Evolutionary conservation across 2,113 vertebrate genomes (phyloP).

Genomic region (Redunca redunca): DNA sequence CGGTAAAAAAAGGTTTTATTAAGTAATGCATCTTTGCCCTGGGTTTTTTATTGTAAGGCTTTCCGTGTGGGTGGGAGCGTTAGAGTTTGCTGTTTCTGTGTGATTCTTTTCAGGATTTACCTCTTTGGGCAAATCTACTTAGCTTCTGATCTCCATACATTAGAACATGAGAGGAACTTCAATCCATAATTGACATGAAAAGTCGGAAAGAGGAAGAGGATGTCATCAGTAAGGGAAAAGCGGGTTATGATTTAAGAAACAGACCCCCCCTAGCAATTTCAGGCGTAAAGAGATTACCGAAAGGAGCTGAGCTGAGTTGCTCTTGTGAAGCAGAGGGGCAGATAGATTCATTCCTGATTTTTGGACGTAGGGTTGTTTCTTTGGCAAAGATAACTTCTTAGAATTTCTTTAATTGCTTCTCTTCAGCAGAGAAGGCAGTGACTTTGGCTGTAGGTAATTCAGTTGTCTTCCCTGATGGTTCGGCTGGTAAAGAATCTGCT

Average conservation of each 20-base stretch:
- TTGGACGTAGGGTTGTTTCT: not conserved
- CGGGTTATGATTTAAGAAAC: not conserved
- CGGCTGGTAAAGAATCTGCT: not conserved
- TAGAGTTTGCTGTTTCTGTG: not conserved
- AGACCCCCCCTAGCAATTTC: not conserved
- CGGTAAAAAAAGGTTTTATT: conserved; percentile 21
- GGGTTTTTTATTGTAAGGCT: not conserved
- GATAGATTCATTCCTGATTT: not conserved
- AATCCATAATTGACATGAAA: not conserved
- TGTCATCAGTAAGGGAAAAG: not conserved
- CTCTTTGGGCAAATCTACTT: not conserved
- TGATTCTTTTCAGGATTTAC: not conserved
- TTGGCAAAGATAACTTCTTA: not conserved
- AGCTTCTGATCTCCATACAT: not conserved
- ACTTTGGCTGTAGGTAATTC: not conserved
- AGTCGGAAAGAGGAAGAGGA: not conserved
- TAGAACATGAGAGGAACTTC: not conserved
- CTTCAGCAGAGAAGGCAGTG: not conserved
- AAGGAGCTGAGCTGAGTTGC: not conserved
- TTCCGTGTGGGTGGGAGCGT: not conserved
- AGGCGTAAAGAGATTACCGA: not conserved
- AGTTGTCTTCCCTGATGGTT: not conserved
- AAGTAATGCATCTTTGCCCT: conserved; percentile 5
- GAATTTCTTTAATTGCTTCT: not conserved
- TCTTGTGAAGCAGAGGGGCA: not conserved